A percentile compares a stretch with the other conserved stretches of the same genome.
phyloP scores from a whole-genome alignment of 2,113 vertebrate genomes.

The Hydropotes inermis region DNA sequence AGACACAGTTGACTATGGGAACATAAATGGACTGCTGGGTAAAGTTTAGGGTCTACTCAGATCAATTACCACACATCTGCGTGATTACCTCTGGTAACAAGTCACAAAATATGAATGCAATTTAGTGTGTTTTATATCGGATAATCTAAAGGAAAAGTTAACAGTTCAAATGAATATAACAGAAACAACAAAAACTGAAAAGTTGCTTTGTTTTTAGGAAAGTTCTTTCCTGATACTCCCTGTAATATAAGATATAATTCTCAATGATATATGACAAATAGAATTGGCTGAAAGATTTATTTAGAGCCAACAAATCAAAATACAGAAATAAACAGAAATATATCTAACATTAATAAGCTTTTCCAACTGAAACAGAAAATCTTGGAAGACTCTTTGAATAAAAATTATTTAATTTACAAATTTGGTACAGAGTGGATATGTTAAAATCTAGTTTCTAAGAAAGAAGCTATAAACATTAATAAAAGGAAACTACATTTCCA shows the following conservation, averaged over 20 bases:
- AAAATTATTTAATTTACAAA: slow-evolving; percentile 1
- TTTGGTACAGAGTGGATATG: background rate
- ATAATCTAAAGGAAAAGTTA: slow-evolving; percentile 30
- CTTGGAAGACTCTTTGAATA: background rate
- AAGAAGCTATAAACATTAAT: background rate
- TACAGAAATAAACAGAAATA: background rate
- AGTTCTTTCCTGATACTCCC: slow-evolving; percentile 16
- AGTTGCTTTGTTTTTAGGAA: background rate
- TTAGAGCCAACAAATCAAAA: slow-evolving; percentile 6
- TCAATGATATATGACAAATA: background rate
- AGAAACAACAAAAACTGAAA: slow-evolving; percentile 7
- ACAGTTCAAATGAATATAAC: slow-evolving; percentile 3
- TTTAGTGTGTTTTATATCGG: background rate
- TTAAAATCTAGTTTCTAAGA: background rate
- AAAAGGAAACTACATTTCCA: background rate
- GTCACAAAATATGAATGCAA: background rate
- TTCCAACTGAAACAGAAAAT: background rate
- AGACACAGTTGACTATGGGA: background rate
- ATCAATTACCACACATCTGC: background rate
- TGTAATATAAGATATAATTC: background rate
- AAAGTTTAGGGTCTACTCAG: background rate
- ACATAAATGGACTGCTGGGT: background rate
- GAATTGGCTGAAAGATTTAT: background rate
- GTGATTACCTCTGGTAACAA: background rate
- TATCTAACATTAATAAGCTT: background rate